These are phyloP conservation scores for Zaprionus gabonicus DNA, from an alignment of 1,140 invertebrate genomes.

Conservation along the genomic window DNA sequence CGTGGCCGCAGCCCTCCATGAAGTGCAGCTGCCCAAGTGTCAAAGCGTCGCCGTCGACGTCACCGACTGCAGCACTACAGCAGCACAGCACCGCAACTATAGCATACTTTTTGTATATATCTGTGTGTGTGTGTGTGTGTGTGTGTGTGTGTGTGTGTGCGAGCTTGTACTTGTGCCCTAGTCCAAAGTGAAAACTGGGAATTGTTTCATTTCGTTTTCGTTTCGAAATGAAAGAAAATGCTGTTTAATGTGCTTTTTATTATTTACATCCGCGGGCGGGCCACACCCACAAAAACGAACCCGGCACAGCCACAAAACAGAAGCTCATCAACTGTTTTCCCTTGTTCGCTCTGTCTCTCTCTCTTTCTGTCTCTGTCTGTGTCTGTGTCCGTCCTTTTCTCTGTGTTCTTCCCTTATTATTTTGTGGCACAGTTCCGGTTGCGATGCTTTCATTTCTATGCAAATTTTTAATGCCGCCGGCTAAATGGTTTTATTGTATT, in stretches of 20 bases:
- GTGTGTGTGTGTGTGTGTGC: slow-evolving; percentile 20
- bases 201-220: slow-evolving; percentile 80
- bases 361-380: background rate
- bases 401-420: slow-evolving; percentile 27
- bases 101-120: slow-evolving; percentile 66
- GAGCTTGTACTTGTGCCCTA: slow-evolving; percentile 33
- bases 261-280: slow-evolving; percentile 73
- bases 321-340: slow-evolving; percentile 67
- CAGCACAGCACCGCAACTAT: slow-evolving; percentile 20
- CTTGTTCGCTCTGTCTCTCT: slow-evolving; percentile 7
- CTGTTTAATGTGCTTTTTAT: slow-evolving; percentile 83
- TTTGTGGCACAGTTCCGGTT: slow-evolving; percentile 75
- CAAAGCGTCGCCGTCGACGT: slow-evolving; percentile 60
- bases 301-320: slow-evolving; percentile 30
- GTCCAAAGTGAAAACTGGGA: slow-evolving; percentile 55
- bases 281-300: slow-evolving; percentile 14
- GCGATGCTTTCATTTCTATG: slow-evolving; percentile 75
- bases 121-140: slow-evolving; percentile 22
- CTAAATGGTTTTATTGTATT: slow-evolving; percentile 80
- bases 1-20: slow-evolving; percentile 50
- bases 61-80: slow-evolving; percentile 6
- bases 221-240: slow-evolving; percentile 82
- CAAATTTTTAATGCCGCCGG: slow-evolving; percentile 71
- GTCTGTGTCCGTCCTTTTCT: slow-evolving; percentile 16
- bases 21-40: slow-evolving; percentile 71